Percentiles rank a stretch among this genome's conserved stretches.
phyloP scores from a whole-genome alignment of 2,888 invertebrate species.

The Pollenia labialis region DNA sequence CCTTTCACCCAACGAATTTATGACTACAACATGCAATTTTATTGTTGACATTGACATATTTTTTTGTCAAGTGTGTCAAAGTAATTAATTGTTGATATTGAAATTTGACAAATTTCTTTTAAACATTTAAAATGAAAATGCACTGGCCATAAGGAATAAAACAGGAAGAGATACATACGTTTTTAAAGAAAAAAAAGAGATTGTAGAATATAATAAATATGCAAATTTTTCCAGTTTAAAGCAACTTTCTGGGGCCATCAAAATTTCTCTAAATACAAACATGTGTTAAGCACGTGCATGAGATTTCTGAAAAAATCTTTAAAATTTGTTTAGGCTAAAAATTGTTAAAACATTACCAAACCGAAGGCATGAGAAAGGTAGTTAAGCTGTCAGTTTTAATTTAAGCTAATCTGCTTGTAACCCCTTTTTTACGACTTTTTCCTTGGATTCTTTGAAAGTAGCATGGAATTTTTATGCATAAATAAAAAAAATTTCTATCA shows the following conservation, averaged over 20 bases:
- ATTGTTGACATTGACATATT: constrained; percentile 71
- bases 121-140: constrained; percentile 2
- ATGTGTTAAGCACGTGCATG: constrained; percentile 59
- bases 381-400: not conserved
- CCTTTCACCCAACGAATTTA: constrained; percentile 48
- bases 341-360: not conserved
- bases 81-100: constrained; percentile 47
- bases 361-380: not conserved
- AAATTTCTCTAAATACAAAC: not conserved
- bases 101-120: constrained; percentile 52
- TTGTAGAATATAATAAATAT: constrained; percentile 61
- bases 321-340: not conserved
- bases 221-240: constrained; percentile 9
- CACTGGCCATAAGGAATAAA: not conserved
- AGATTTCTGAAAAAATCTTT: constrained; percentile 1
- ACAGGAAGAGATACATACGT: not conserved
- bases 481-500: constrained; percentile 39
- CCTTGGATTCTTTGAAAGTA: not conserved
- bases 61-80: constrained; percentile 47
- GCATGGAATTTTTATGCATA: constrained; percentile 44
- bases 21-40: constrained; percentile 24
- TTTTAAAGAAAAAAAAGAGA: not conserved
- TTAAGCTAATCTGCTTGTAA: not conserved
- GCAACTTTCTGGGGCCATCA: not conserved
- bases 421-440: not conserved